Base-by-base conservation (phyloP, 1,140 invertebrate genomes). In the Drosophila ironensis region DNA sequence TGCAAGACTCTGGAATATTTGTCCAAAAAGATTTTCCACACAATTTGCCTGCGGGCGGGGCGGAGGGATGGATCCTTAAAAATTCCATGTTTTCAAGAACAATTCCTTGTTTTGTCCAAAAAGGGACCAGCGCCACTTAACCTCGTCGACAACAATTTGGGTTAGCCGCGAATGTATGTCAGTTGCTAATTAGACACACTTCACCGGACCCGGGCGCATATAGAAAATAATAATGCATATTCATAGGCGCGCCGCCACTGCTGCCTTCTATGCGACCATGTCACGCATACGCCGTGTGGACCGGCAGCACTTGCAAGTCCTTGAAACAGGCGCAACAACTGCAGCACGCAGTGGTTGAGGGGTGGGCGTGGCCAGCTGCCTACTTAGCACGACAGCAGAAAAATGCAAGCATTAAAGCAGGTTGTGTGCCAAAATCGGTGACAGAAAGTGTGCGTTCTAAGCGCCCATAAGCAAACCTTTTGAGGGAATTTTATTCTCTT, bases 211-310 rank as follows among this genome's bases (percentile, higher is more conserved):
- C 28, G 12, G 24, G 27, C 6, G 12, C 38, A 20, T 50, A 20
- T 30, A 47, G 24, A 68, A 74, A 76, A 74, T 74, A 74, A 76
- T 75, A 75, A 75, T 75, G 72, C 72, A 75, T 75, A 75, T 75
- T 70, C 72, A 75, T 75, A 66, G 64, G 54, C 42, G 20, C 40
- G 37, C 52, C 24, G n/a, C n/a, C n/a, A n/a, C n/a, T 12, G 42
- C 16, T 20, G 37, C 25, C 42, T 46, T 42, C 60, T 53, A 72
- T 74, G 61, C 27, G 71, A n/a, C 47, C 59, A 76, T 66, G 72
- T 76, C 72, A 76, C 72, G 72, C 72, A 75, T 76, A 75, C 67
- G 73, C 47, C 66, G 66, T 47, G 47, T 76, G 52, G 35, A 51
- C 59, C 41, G 48, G 24, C 37, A 42, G 20, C 51, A 56, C 64